Base-by-base conservation (phyloP, 1,140 invertebrate species). In the Calliphora vicina region DNA sequence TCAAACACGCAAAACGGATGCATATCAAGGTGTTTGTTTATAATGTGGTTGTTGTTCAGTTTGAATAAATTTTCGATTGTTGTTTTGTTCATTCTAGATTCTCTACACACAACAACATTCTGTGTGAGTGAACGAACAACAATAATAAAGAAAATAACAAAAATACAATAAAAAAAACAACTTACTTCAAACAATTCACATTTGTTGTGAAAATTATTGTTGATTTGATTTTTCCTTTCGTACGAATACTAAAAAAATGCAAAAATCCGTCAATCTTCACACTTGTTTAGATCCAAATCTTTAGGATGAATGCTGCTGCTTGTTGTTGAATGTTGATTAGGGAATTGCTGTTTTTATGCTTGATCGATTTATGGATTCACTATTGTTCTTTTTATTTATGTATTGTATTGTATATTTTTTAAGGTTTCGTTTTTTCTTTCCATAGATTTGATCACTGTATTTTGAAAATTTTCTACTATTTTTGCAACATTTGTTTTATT, bases 1-100 rank as follows among this genome's bases (percentile, higher is more conserved):
- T 78, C 23, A 78, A 78, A 78, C 74, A 78, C 74, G 74, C 74
- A 78, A 43, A 81, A 67, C 80, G 80, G 50, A 81, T 81, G 50
- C 45, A 80, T 50, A 80, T 74, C 72, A 74, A 74, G 72, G 72
- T 35, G 29, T 50, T 20, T 80, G n/a, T 43, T 29, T 43, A 43
- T 50, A 13, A 80, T 20, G 15, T 80, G 50, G 35, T 50, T 17
- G 43, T n/a, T 3, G 72, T 74, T 74, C 45, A 17, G 26, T 80
- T 80, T 26, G 13, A n/a, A 29, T 80, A 29, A 8, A 35, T 35
- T 35, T 35, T 35, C 35, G 35, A 35, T 50, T 80, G 42, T n/a
- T 80, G 78, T 50, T 80, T 45, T 80, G 45, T 43, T 35, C 35
- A 74, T 74, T 42, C 72, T 27, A 74, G 26, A 74, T 74, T 74